Base-by-base conservation (phyloP, 2,888 invertebrate genomes). In the Trilocha varians region DNA sequence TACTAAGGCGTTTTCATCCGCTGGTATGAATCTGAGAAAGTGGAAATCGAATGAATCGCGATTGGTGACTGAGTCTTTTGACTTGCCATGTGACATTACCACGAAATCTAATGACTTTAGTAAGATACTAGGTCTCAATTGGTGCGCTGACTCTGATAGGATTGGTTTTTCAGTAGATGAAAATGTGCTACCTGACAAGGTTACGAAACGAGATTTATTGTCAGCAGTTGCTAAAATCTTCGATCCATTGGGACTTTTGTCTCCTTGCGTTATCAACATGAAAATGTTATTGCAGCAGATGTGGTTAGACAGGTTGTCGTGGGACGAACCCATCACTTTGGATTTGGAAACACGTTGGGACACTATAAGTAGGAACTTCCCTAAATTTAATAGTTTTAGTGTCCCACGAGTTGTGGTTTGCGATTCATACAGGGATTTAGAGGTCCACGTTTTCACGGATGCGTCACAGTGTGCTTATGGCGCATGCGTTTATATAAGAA, bases 381-480 rank as follows among this genome's bases (percentile, higher is more conserved):
- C n/a, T n/a, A n/a, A n/a, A 4, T 13, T 57, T 13, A 52, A 51
- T 38, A 16, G 46, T 5, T 11, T 56, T 25, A 35, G 38, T 3
- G 42, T 59, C 5, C 51, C 57, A 14, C 49, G 59, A 2, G 38
- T 6, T 38, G 51, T 54, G 13, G 14, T 51, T n/a, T 56, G 50
- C 44, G 34, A 48, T 38, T 46, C 44, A 8, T 36, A 36, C 18
- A 39, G 15, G 2, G 6, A 6, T 0, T 1, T 54, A 16, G 56
- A 63, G 9, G 18, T 59, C 9, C 60, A 61, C 41, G 42, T 55
- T 0, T 60, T 57, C 36, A 41, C 50, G 5, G 60, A 61, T 34
- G 57, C 60, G 0, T 62, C 61, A 5, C 48, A 58, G 34, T 36
- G 37, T 2, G 61, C 59, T 0, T 62, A 59, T 36, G 60, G 57